Base-by-base conservation (phyloP, 1,140 invertebrate genomes). In the Hylyphantes graminicola region DNA sequence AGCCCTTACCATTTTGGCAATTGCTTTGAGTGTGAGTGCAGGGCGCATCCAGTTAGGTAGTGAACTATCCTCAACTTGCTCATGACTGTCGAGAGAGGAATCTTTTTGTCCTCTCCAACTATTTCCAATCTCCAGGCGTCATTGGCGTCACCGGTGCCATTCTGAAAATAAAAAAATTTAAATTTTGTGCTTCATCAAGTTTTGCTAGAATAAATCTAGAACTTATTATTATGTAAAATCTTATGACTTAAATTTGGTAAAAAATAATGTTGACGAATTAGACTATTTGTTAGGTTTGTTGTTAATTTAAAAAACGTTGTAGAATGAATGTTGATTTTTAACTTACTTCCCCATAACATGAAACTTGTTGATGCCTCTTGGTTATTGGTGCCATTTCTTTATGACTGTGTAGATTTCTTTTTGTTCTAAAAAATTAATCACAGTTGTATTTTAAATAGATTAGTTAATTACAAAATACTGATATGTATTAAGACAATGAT, bases 71-170 rank as follows among this genome's bases (percentile, higher is more conserved):
- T 93, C 2, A 98, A 89, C 90, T 95, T 94, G 87, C 94, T 94
- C n/a, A 93, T 94, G 3, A 98, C 96, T 8, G 97, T 96, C 87
- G 94, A 93, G 5, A 98, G 90, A 68, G 93, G 89, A 53, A 94
- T 92, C 67, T 93, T 93, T 86, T 94, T 92, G 78, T 92, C 92
- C 11, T 93, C 95, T 48, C 93, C 93, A 53, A 94, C 90, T 48
- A 94, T 91, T 59, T 96, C 90, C 48, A 99, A 90, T 88, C 94
- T 93, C 96, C 97, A 99, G 6, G 98, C 93, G 89, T 99, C 97
- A 90, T 99, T 98, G 0, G 95, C 95, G 92, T 98, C 97, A 15
- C 97, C 97, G 0, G 93, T 93, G 48, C 97, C 97, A 91, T 97
- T 95, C 94, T 96, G 57, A 3, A 59, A 59, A 59, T 59, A n/a